Conservation (phyloP, 2,888 invertebrate genomes). For the Anaspis maculata region DNA sequence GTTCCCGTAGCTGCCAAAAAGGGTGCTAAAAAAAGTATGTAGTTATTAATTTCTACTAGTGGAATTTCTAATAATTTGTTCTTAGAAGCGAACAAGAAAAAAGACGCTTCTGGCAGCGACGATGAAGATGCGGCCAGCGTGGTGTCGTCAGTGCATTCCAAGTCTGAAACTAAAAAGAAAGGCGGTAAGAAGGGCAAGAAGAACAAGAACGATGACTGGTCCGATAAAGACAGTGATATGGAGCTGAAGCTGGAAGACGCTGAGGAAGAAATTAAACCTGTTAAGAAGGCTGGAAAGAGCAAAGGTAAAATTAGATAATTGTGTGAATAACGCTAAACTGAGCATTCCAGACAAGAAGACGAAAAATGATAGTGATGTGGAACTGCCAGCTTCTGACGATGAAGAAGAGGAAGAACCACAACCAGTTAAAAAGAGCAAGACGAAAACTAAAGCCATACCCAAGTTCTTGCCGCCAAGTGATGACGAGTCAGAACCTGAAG, state of each 20-base stretch:
- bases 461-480: too few species aligned
- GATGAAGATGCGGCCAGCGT: slow-evolving; percentile 35
- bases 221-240: slow-evolving; percentile 26
- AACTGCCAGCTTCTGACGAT: slow-evolving; percentile 10
- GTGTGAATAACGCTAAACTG: slow-evolving; percentile 12
- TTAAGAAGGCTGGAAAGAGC: slow-evolving; percentile 37
- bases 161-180: slow-evolving; percentile 17
- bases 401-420: slow-evolving; percentile 8
- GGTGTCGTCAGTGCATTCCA: slow-evolving; percentile 14
- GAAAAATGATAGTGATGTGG: slow-evolving; percentile 7
- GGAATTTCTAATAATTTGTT: slow-evolving; percentile 1
- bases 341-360: slow-evolving; percentile 10
- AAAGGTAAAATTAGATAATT: slow-evolving; percentile 17
- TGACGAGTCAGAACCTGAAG: slow-evolving; percentile 3
- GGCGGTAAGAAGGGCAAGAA: slow-evolving; percentile 6
- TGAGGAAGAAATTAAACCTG: slow-evolving; percentile 21
- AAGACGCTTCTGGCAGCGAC: slow-evolving; percentile 36
- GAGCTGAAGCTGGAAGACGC: slow-evolving; percentile 34
- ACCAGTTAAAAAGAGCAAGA: background rate
- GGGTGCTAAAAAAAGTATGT: slow-evolving; percentile 21
- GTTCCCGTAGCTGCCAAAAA: slow-evolving; percentile 20
- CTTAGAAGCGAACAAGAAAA: slow-evolving; percentile 14
- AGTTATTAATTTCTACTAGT: too few species aligned
- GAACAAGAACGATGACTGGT: slow-evolving; percentile 29
- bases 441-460: slow-evolving; percentile 11